Evolutionary conservation across 2,113 vertebrate species (phyloP).

Genomic region (Pleuronectes platessa): DNA sequence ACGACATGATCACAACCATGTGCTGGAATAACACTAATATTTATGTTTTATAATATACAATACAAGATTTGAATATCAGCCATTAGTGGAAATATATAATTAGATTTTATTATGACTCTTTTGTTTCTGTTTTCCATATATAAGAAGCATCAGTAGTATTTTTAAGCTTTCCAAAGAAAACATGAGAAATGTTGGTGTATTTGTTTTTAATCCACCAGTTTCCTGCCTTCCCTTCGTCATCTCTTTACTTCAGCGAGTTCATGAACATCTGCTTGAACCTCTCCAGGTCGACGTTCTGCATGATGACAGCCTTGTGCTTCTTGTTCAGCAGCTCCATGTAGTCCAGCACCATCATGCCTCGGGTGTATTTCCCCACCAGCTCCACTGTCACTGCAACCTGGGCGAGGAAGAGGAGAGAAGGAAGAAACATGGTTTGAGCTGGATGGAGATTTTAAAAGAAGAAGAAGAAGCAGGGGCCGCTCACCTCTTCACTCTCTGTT

Average conservation of each 20-base stretch:
- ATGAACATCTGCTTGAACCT: slow-evolving; percentile 76
- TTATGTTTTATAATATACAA: too few species aligned
- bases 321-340: slow-evolving; percentile 70
- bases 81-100: too few species aligned
- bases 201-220: too few species aligned
- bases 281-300: slow-evolving; percentile 76
- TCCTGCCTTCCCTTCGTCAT: too few species aligned
- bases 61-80: background rate
- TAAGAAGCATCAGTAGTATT: too few species aligned
- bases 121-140: too few species aligned
- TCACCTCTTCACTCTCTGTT: slow-evolving; percentile 54
- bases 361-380: slow-evolving; percentile 65
- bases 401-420: background rate
- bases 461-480: background rate
- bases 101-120: too few species aligned
- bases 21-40: background rate
- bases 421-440: too few species aligned
- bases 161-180: too few species aligned
- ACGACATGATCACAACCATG: background rate
- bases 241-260: slow-evolving; percentile 69
- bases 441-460: background rate
- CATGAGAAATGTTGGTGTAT: too few species aligned
- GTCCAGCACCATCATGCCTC: slow-evolving; percentile 83
- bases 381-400: slow-evolving; percentile 76
- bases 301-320: slow-evolving; percentile 73